These are phyloP conservation scores for Phoxinus dragarum DNA, from an alignment of 2,797 vertebrate genomes.

Conservation along the genomic window DNA sequence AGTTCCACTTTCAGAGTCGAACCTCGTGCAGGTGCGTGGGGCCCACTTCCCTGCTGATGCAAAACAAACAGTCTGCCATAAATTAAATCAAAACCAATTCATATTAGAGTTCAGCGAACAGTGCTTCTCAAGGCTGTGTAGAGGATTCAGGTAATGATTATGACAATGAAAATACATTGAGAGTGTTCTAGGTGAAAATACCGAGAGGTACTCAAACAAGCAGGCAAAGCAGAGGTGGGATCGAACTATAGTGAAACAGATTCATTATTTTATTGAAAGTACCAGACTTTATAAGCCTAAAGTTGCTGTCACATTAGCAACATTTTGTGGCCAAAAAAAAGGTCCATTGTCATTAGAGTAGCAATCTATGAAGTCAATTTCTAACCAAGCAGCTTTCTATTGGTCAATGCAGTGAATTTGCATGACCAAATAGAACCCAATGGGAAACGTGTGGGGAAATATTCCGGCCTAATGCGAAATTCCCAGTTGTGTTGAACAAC, in stretches of 20 bases:
- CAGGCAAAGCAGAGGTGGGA: not conserved
- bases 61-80: conserved; percentile 22
- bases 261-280: not conserved
- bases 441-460: not conserved
- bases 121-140: not conserved
- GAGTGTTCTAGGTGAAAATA: not conserved
- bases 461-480: not conserved
- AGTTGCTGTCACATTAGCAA: not conserved
- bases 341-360: not conserved
- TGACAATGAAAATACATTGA: not conserved
- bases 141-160: not conserved
- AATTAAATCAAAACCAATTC: conserved; percentile 30
- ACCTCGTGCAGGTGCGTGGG: not conserved
- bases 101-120: conserved; percentile 13
- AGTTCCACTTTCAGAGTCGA: not conserved
- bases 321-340: not conserved
- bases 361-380: not conserved
- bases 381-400: not conserved
- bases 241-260: not conserved
- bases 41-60: conserved; percentile 4
- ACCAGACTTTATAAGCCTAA: not conserved
- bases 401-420: not conserved
- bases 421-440: not conserved
- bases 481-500: not conserved
- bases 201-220: not conserved